Base-by-base conservation (phyloP, 2,888 invertebrate species). In the Thera britannica region DNA sequence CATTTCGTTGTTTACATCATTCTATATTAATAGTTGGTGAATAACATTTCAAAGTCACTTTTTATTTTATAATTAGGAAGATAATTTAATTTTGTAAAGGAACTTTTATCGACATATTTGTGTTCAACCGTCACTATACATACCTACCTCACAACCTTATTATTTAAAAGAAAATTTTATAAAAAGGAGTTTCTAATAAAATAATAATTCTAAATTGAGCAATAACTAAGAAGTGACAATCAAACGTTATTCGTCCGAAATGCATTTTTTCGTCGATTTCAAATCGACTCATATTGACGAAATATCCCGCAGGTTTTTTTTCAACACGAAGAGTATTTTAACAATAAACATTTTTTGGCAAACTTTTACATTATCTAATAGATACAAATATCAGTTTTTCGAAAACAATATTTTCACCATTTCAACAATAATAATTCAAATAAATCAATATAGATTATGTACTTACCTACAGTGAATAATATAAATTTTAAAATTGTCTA, bases 31-130 rank as follows among this genome's bases (percentile, higher is more conserved):
- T 64, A 75, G 74, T 56, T 74, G 78, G 84, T 71, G 88, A 91
- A 91, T 88, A 91, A 91, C 90, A 87, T 90, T 91, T 89, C 81
- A 88, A 66, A 85, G 88, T 88, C 89, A 89, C 87, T 85, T 77
- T 84, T 77, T 70, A 70, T 63, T 76, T 73, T 61, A 23, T 62
- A 54, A 62, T 46, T 62, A 56, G 12, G 55, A 56, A 81, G 74
- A 72, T 76, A 65, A 62, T 56, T 9, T 76, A 65, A 62, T 56
- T 9, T 62, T 65, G 62, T 83, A 91, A 90, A 88, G 87, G 90
- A 90, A 88, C 87, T 84, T 79, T 44, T 74, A 44, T 52, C 60
- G 63, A 65, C 62, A 75, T 74, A 76, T 79, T 79, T 78, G 62
- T 83, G 76, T 78, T 78, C 81, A 65, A 69, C 72, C 81, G 80